Evolutionary conservation across 2,797 vertebrate species (phyloP).

Genomic region (Sebastes miniatus): DNA sequence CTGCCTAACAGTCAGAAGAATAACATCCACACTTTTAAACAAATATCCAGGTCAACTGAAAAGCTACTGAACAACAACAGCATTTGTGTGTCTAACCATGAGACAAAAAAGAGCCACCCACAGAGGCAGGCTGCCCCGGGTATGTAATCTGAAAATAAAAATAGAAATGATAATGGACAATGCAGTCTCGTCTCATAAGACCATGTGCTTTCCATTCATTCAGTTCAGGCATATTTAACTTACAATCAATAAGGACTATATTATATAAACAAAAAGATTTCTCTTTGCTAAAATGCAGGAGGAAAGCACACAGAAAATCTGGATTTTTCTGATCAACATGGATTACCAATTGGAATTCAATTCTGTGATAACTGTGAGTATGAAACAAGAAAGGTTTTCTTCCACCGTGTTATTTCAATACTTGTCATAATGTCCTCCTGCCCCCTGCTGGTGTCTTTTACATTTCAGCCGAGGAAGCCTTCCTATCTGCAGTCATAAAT

Average conservation of each 20-base stretch:
- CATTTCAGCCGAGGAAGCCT: slow-evolving; percentile 87
- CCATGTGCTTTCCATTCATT: background rate
- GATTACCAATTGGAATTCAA: slow-evolving; percentile 84
- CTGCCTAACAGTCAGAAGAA: slow-evolving; percentile 7
- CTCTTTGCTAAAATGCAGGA: slow-evolving; percentile 72
- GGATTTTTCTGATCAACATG: slow-evolving; percentile 38
- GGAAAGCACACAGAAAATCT: slow-evolving; percentile 54
- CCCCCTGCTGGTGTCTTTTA: slow-evolving; percentile 48
- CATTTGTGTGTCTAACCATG: slow-evolving; percentile 12
- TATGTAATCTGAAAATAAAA: slow-evolving; percentile 12
- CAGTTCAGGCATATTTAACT: background rate
- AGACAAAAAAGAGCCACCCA: background rate
- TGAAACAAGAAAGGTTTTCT: background rate
- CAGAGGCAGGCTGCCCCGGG: slow-evolving; percentile 21
- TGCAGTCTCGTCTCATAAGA: background rate
- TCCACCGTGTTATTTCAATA: background rate
- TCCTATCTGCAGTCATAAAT: slow-evolving; percentile 92
- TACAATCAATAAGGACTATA: background rate
- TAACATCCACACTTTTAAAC: slow-evolving; percentile 16
- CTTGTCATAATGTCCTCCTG: slow-evolving; percentile 28
- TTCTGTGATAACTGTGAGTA: slow-evolving; percentile 89
- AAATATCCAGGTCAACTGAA: slow-evolving; percentile 56
- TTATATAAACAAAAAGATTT: background rate
- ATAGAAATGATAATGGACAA: background rate
- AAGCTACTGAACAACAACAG: slow-evolving; percentile 37